Evolutionary conservation across 2,797 vertebrate species (phyloP).

Genomic region (Anguilla anguilla): DNA sequence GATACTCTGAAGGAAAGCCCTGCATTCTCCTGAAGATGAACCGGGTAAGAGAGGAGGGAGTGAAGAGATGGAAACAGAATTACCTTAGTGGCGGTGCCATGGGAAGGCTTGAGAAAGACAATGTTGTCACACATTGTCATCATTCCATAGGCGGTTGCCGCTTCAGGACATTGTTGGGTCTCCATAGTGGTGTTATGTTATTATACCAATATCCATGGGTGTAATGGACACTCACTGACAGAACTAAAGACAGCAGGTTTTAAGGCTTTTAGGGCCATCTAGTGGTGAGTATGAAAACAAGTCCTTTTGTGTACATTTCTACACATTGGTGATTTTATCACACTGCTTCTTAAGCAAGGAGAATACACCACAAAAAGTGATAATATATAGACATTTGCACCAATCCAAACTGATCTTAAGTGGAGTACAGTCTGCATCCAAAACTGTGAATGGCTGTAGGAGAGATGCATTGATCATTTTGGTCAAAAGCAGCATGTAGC

Average conservation of each 20-base stretch:
- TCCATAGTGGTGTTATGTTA: not conserved
- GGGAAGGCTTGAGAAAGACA: not conserved
- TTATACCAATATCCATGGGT: not conserved
- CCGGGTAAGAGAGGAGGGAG: conserved; percentile 73
- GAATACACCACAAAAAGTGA: not conserved
- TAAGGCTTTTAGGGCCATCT: not conserved
- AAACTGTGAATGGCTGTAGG: not conserved
- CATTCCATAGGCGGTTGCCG: not conserved
- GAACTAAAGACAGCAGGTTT: not conserved
- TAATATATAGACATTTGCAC: not conserved
- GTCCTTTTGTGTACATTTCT: not conserved
- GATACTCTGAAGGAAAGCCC: conserved; percentile 88
- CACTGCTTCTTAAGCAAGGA: not conserved
- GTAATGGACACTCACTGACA: not conserved
- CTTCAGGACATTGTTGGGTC: not conserved
- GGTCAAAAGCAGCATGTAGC: not conserved
- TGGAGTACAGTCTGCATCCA: not conserved
- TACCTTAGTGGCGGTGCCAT: not conserved
- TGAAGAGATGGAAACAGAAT: not conserved
- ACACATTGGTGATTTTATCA: not conserved
- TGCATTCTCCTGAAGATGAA: conserved; percentile 96
- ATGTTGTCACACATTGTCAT: not conserved
- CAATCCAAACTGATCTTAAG: not conserved
- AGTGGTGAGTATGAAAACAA: conserved; percentile 1
- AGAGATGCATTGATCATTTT: not conserved